Evolutionary conservation across 2,888 invertebrate genomes (phyloP), one percentile per base, ranked within the genome.

Genomic region (Spilarctia lutea): DNA sequence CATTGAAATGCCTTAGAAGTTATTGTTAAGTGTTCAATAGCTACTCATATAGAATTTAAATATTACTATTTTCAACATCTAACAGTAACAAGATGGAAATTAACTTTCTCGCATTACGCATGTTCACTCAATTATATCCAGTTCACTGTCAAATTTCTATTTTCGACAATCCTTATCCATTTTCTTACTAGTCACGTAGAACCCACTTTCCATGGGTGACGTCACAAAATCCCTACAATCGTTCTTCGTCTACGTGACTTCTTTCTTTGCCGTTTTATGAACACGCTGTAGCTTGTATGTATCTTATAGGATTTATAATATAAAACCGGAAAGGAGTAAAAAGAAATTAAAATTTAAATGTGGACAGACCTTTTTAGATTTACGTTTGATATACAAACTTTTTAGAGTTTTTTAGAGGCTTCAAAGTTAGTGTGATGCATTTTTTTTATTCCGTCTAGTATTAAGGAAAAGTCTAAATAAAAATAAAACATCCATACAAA

Each of bases 181-280:
- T 84, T 76, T 73, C n/a, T 77, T 79, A 71, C 81, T 33, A 72
- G 81, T 83, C 83, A 84, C 83, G 83, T 84, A 81, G 75, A 33
- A 70, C 71, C 75, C 39, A 79, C 83, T 84, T 76, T 81, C 78
- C 71, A 78, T 24, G 45, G 39, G 56, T 35, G 42, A 52, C 39
- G 65, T 73, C 60, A 68, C 74, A 27, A 52, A 74, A 80, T 71
- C 71, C 75, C 24, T 71, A 67, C 66, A 74, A 76, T 73, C 73
- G 56, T 42, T 75, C 65, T 75, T 52, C 56, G 24, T 65, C 16
- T 73, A 71, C 42, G 60, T 70, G 67, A 65, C 65, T 24, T 24
- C 35, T 74, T 72, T 45, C 18, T 45, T 66, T 24, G 16, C 52
- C 56, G 30, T 71, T 74, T 65, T 63, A 60, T 33, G 45, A 33